phyloP scores from a whole-genome alignment of 2,888 invertebrate genomes.

The Stomorhina lunata region DNA sequence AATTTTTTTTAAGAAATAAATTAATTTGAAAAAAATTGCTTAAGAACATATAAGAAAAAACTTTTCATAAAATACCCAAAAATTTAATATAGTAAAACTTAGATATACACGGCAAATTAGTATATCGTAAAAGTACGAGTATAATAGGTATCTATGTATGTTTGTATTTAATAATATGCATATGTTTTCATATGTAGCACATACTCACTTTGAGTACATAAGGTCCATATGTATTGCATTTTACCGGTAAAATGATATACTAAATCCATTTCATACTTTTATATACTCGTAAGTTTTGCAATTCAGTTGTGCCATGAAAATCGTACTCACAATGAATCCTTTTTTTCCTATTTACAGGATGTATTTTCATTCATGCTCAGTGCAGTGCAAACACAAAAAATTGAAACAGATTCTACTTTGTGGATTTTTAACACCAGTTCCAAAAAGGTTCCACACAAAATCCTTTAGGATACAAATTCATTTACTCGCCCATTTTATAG shows the following conservation, averaged over 20 bases:
- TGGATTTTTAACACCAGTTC: background rate
- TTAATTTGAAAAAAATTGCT: too few relatives aligned
- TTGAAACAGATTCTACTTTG: constrained; percentile 28
- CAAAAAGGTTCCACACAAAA: background rate
- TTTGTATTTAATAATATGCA: too few relatives aligned
- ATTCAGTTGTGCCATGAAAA: background rate
- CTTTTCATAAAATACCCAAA: too few relatives aligned
- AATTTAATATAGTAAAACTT: too few relatives aligned
- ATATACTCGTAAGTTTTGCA: background rate
- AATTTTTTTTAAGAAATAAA: too few relatives aligned
- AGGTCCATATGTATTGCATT: background rate
- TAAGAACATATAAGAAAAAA: too few relatives aligned
- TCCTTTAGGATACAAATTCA: background rate
- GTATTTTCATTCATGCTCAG: constrained; percentile 46
- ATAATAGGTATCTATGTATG: too few relatives aligned
- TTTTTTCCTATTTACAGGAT: background rate
- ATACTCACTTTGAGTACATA: background rate
- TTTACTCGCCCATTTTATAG: constrained; percentile 52
- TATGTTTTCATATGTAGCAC: background rate
- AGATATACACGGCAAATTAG: too few relatives aligned
- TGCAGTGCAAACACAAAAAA: background rate
- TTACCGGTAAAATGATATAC: constrained; percentile 18
- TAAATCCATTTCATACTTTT: background rate
- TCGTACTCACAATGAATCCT: constrained; percentile 16
- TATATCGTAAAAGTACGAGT: too few relatives aligned